These are phyloP conservation scores for Belonocnema kinseyi DNA, from an alignment of 1,140 invertebrate species.

Conservation along the genomic window DNA sequence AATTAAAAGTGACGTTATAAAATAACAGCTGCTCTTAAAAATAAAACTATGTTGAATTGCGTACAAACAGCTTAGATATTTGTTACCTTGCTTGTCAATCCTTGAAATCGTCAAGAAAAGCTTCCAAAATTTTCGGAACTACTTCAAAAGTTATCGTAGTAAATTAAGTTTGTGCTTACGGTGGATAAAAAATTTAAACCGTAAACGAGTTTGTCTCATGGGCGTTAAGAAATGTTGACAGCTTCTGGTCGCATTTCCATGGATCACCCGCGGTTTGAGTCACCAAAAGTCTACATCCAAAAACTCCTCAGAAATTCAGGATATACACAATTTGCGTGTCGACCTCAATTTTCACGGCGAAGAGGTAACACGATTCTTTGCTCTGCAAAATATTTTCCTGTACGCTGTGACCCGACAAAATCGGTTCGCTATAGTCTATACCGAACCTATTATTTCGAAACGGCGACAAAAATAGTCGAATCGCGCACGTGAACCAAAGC, in stretches of 20 bases:
- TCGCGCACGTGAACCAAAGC: no score
- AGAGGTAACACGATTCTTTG: constrained; percentile 33
- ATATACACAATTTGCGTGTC: constrained; percentile 2
- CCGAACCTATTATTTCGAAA: not conserved
- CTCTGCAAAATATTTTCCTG: constrained; percentile 14
- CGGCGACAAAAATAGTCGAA: no score
- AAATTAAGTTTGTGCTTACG: not conserved
- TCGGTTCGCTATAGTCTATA: constrained; percentile 28
- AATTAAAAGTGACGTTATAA: no score
- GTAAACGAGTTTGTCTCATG: constrained; percentile 49
- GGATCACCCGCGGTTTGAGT: constrained; percentile 45
- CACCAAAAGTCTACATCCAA: constrained; percentile 28
- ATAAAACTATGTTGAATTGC: no score
- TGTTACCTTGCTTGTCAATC: no score
- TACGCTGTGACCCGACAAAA: not conserved
- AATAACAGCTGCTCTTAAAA: no score
- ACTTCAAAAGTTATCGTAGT: no score
- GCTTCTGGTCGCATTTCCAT: constrained; percentile 54
- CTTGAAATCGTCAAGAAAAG: no score
- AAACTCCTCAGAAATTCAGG: constrained; percentile 5
- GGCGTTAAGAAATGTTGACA: constrained; percentile 53
- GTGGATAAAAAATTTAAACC: constrained; percentile 43
- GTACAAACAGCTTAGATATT: no score
- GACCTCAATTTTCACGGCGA: constrained; percentile 33
- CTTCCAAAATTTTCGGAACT: no score